Conservation (phyloP, 2,888 invertebrate species). For the Drosophila histrio region DNA sequence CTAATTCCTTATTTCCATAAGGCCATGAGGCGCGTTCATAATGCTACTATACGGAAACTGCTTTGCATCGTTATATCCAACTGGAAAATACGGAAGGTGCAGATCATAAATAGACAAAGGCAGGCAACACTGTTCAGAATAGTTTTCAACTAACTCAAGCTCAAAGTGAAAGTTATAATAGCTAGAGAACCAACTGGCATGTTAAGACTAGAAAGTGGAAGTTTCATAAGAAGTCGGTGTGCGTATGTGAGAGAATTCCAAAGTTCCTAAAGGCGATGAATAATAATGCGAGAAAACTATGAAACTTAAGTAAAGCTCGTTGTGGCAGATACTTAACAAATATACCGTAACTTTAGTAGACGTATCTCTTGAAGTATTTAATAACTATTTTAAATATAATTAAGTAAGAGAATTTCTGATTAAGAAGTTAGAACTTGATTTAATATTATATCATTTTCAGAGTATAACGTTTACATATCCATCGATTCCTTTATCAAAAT, state of each 20-base stretch:
- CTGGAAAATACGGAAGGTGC: slow-evolving; percentile 5
- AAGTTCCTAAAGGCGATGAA: background rate
- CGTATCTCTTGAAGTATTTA: background rate
- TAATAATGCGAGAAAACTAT: background rate
- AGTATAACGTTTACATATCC: background rate
- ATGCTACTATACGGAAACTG: slow-evolving; percentile 3
- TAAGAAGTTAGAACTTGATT: background rate
- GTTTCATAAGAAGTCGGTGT: background rate
- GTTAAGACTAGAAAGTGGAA: background rate
- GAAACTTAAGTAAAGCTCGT: background rate
- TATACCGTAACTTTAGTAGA: background rate
- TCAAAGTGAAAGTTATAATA: slow-evolving; percentile 20
- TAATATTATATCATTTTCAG: background rate
- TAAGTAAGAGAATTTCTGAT: background rate
- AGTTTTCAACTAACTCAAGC: slow-evolving; percentile 24
- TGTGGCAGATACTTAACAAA: background rate
- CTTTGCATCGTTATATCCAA: slow-evolving; percentile 5
- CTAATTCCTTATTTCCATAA: slow-evolving; percentile 21
- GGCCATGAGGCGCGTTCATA: slow-evolving; percentile 4
- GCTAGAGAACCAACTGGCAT: background rate
- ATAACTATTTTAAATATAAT: background rate
- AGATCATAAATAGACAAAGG: slow-evolving; percentile 14
- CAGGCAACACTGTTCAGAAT: slow-evolving; percentile 1
- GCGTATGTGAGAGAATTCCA: background rate
- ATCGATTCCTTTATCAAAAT: background rate